These are phyloP conservation scores for Gephyroberyx darwinii DNA, from an alignment of 2,797 vertebrate species.

Conservation along the genomic window DNA sequence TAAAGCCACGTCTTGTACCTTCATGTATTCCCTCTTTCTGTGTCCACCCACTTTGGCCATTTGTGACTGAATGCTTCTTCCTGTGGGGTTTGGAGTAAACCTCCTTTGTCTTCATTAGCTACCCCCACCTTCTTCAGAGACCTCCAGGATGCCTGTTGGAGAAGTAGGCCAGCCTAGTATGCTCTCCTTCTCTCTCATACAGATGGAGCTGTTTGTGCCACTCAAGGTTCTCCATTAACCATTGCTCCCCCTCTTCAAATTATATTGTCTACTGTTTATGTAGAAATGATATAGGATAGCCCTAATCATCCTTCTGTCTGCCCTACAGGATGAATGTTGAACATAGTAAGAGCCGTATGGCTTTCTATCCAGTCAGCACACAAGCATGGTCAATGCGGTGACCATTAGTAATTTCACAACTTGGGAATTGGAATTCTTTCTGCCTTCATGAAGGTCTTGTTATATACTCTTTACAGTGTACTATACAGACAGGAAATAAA, in stretches of 20 bases:
- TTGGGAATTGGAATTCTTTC: neutral
- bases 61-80: slow-evolving; percentile 34
- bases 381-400: neutral
- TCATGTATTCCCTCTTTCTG: slow-evolving; percentile 20
- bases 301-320: neutral
- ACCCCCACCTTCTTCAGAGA: slow-evolving; percentile 46
- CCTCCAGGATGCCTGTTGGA: slow-evolving; percentile 30
- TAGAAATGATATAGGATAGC: neutral
- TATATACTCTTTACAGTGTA: neutral
- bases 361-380: neutral
- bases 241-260: neutral
- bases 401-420: neutral
- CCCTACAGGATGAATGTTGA: neutral
- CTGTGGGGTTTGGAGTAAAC: slow-evolving; percentile 37
- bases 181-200: slow-evolving; percentile 47
- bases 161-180: slow-evolving; percentile 61
- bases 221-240: slow-evolving; percentile 24
- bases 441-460: neutral
- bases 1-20: slow-evolving; percentile 12
- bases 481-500: neutral
- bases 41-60: slow-evolving; percentile 21
- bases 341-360: neutral
- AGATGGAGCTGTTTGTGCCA: slow-evolving; percentile 44
- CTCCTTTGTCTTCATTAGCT: slow-evolving; percentile 48
- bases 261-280: neutral